Evolutionary conservation across 2,888 invertebrate genomes (phyloP), one percentile per base, ranked within the genome.

Genomic region (Trichopria drosophilae): DNA sequence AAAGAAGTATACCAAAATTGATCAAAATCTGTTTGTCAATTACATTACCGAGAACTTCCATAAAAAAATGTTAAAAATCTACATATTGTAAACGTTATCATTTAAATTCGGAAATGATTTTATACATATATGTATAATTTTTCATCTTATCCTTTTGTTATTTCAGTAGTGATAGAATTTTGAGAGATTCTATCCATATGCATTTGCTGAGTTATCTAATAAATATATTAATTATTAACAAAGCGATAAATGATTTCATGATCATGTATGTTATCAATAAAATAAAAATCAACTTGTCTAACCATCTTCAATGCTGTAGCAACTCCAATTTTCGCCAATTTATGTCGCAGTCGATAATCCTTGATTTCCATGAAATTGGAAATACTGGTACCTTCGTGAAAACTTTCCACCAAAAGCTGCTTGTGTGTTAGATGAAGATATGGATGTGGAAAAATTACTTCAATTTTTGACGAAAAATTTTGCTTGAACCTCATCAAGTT

Each of bases 401-500:
- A 80, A 12, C 76, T 77, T 61, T 80, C 80, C 4, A 79, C 76
- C 42, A 80, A 64, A n/a, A 79, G 69, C 35, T 68, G 62, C n/a
- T 64, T 59, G 13, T 62, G 72, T 18, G 76, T 75, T 46, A 75
- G 70, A 22, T 67, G 61, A 51, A 59, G 41, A 3, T 78, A 62
- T 3, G 79, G 78, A 18, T 57, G 53, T 5, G 80, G 79, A 51
- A 79, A 78, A 26, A 64, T 52, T 3, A 80, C 69, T 16, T 70
- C 54, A 2, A 61, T 45, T 35, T 57, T 58, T 2, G 58, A 49
- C 1, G 62, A 62, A 53, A 80, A 80, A 52, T 79, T 77, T 13
- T 65, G 59, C 2, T 67, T 60, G 63, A 80, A 80, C 52, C 57
- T 67, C 24, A 70, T 63, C 24, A 79, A 63, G 46, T 78, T 77